phyloP scores from a whole-genome alignment of 35 echinoderm and acorn worm species.

The Nesometra sesokonis region DNA sequence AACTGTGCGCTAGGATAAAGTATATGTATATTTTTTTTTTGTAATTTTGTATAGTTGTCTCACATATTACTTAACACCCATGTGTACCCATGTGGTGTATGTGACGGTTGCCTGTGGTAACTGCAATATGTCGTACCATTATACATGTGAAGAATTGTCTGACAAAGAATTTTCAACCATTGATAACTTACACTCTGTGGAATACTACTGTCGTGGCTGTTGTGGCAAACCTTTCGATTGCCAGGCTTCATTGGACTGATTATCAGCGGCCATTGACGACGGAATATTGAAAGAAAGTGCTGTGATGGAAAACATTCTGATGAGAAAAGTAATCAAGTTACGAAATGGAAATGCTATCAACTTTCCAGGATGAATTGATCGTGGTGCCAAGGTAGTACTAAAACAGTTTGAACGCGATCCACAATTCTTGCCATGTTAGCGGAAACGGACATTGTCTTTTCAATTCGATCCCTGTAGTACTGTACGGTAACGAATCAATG shows the following conservation, averaged over 20 bases:
- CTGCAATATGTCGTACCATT: neutral
- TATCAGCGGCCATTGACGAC: neutral
- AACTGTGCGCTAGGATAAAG: no score
- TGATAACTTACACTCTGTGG: neutral
- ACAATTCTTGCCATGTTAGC: neutral
- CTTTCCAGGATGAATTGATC: neutral
- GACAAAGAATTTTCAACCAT: neutral
- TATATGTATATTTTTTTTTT: no score
- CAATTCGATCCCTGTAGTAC: constrained; percentile 1
- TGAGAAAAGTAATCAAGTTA: neutral
- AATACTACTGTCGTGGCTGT: neutral
- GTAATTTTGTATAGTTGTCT: no score
- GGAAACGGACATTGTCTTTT: constrained; percentile 18
- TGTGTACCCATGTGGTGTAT: neutral
- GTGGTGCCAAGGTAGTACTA: neutral
- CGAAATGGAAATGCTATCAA: neutral
- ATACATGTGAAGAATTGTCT: neutral
- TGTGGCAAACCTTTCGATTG: neutral
- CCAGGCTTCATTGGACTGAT: neutral
- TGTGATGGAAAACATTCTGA: no score
- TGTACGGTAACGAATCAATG: neutral
- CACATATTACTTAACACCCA: no score
- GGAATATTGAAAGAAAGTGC: no score
- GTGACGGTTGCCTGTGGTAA: neutral
- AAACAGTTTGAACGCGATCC: neutral